Percentiles rank a stretch among this genome's conserved stretches.
Conservation (phyloP, 1,140 invertebrate species). For the Acromyrmex heyeri region DNA sequence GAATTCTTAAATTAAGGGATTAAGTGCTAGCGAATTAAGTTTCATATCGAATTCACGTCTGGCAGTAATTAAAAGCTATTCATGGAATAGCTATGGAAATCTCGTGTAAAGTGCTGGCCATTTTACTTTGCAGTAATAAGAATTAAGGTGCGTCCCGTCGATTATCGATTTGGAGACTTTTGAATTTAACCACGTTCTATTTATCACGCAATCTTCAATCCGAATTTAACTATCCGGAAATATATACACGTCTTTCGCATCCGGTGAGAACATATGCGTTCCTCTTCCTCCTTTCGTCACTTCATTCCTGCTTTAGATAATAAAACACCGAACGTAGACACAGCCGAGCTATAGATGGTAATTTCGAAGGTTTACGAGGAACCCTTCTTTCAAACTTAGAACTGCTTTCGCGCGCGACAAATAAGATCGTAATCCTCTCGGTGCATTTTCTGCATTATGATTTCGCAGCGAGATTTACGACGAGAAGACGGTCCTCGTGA, state of each 20-base stretch:
- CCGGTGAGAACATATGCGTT: not conserved
- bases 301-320: conserved; percentile 15
- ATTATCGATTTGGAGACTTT: not conserved
- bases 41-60: conserved; percentile 16
- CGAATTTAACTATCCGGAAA: not conserved
- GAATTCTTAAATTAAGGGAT: conserved; percentile 20
- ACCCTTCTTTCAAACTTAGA: conserved; percentile 50
- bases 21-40: conserved; percentile 18
- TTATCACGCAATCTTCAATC: not conserved
- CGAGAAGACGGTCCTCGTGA: conserved; percentile 28
- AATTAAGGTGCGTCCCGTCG: not conserved
- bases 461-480: conserved; percentile 64
- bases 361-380: conserved; percentile 52
- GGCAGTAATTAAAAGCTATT: conserved; percentile 31
- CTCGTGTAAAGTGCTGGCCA: not conserved
- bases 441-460: conserved; percentile 68
- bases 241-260: conserved; percentile 1
- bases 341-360: conserved; percentile 12
- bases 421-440: conserved; percentile 67
- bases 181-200: not conserved
- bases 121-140: not conserved
- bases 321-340: conserved; percentile 22
- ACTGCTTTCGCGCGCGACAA: conserved; percentile 48
- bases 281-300: conserved; percentile 4
- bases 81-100: conserved; percentile 14